Conservation (phyloP, 2,797 vertebrate genomes). For the Platyrinchus mystaceus region DNA sequence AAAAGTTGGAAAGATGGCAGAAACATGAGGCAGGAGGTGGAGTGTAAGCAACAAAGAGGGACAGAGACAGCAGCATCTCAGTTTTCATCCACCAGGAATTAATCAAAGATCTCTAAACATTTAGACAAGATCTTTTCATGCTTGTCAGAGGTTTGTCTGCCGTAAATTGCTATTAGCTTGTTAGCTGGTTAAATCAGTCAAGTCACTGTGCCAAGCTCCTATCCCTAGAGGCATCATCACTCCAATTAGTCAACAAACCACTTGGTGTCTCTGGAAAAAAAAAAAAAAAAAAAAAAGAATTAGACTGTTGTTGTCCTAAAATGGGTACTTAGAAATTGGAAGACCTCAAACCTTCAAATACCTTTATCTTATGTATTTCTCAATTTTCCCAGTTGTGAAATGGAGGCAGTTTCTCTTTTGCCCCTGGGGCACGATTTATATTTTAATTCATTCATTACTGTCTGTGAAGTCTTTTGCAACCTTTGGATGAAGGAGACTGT, state of each 20-base stretch:
- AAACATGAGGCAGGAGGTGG: background rate
- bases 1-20: background rate
- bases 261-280: background rate
- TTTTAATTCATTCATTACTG: background rate
- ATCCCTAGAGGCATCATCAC: conserved; percentile 19
- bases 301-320: background rate
- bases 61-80: background rate
- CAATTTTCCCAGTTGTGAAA: background rate
- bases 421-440: background rate
- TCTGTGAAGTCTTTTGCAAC: background rate
- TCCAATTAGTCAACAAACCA: conserved; percentile 43
- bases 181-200: conserved; percentile 59
- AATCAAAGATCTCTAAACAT: conserved; percentile 21
- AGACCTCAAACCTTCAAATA: background rate
- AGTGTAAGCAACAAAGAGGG: background rate
- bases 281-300: background rate
- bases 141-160: conserved; percentile 19
- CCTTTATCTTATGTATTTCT: background rate
- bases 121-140: conserved; percentile 34
- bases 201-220: conserved; percentile 34
- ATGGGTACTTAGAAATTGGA: background rate
- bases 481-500: background rate
- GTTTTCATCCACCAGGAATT: background rate
- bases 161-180: conserved; percentile 29
- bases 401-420: background rate